Percentiles rank a stretch among this genome's conserved stretches.
These are phyloP conservation scores for Pithys albifrons DNA, from an alignment of 2,113 vertebrate genomes.

Conservation along the genomic window DNA sequence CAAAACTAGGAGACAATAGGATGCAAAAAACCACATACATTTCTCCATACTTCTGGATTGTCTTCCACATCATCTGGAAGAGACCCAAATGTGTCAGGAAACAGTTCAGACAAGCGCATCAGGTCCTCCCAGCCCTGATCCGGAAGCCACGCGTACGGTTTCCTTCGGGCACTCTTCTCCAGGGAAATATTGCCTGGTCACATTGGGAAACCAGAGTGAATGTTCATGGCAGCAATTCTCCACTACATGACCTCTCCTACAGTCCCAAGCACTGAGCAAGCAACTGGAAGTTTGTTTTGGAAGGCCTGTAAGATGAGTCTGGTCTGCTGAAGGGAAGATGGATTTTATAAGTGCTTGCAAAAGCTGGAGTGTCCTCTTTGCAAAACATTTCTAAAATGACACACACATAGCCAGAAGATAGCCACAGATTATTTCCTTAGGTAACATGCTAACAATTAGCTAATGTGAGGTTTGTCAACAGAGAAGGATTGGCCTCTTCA, in stretches of 20 bases:
- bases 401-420: background rate
- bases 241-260: background rate
- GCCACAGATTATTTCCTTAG: background rate
- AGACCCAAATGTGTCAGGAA: slow-evolving; percentile 80
- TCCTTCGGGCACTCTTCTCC: slow-evolving; percentile 86
- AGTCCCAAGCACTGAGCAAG: background rate
- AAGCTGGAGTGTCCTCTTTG: background rate
- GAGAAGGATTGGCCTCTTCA: background rate
- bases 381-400: background rate
- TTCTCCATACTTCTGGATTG: slow-evolving; percentile 80
- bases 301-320: background rate
- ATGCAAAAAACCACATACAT: slow-evolving; percentile 72
- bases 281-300: background rate
- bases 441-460: background rate
- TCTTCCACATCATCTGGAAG: slow-evolving; percentile 86
- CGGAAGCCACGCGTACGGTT: slow-evolving; percentile 85
- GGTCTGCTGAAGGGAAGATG: background rate
- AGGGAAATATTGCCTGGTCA: slow-evolving; percentile 89
- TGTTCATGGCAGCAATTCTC: background rate
- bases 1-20: background rate
- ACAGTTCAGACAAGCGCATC: slow-evolving; percentile 82
- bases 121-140: slow-evolving; percentile 96
- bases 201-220: background rate
- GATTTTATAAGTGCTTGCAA: background rate
- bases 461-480: background rate